A percentile compares a stretch with the other conserved stretches of the same genome.
Evolutionary conservation across 2,113 vertebrate genomes (phyloP).

Genomic region (Rissa tridactyla): DNA sequence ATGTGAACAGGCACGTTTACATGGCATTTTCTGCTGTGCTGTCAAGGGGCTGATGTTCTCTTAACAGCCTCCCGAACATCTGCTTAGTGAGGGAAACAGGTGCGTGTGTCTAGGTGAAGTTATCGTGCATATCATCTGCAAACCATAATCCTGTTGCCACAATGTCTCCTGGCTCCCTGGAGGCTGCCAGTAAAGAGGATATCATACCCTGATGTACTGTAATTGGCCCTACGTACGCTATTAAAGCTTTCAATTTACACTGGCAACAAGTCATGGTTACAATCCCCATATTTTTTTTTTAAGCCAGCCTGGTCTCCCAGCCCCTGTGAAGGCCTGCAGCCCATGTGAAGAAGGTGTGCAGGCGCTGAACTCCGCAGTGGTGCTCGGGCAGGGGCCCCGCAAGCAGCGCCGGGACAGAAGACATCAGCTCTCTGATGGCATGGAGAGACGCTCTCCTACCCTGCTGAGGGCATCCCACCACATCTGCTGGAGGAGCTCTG

Average conservation of each 20-base stretch:
- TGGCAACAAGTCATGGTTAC: not conserved
- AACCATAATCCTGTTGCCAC: constrained; percentile 16
- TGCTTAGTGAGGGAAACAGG: constrained; percentile 27
- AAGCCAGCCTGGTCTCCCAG: not conserved
- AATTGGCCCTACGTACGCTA: not conserved
- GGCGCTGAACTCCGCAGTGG: not conserved
- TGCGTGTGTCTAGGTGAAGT: constrained; percentile 22
- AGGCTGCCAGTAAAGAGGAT: constrained; percentile 16
- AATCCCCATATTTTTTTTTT: not conserved
- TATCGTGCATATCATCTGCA: constrained; percentile 5
- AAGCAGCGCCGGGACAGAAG: not conserved
- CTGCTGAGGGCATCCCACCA: fast-evolving
- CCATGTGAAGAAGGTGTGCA: not conserved
- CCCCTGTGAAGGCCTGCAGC: not conserved
- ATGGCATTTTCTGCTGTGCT: not conserved
- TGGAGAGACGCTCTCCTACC: fast-evolving
- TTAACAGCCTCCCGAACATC: not conserved
- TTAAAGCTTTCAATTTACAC: constrained; percentile 25
- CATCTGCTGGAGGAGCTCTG: not conserved
- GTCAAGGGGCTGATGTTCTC: constrained; percentile 1
- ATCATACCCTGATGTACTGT: not conserved
- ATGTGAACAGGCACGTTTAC: not conserved
- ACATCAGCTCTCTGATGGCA: not conserved
- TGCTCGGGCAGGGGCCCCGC: not conserved
- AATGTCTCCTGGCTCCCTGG: not conserved